These are phyloP conservation scores for Lycocorax pyrrhopterus DNA, from an alignment of 2,113 vertebrate genomes.

Conservation along the genomic window DNA sequence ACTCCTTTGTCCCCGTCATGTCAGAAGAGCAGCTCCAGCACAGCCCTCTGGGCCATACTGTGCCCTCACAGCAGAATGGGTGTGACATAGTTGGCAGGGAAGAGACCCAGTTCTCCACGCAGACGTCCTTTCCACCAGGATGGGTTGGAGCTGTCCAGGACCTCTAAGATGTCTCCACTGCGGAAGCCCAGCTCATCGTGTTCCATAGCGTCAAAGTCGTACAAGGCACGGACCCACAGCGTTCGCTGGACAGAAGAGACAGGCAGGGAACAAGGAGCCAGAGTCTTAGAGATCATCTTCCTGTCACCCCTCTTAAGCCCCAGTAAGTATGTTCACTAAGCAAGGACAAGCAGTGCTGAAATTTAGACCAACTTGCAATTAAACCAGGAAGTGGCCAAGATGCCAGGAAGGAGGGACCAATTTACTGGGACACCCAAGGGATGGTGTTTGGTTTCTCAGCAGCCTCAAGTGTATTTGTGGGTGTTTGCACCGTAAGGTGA, in stretches of 20 bases:
- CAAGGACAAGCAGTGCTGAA: background rate
- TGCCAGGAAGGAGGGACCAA: background rate
- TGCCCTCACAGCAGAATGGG: conserved; percentile 65
- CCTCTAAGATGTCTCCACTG: conserved; percentile 85
- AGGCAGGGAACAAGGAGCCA: background rate
- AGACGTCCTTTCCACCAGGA: conserved; percentile 91
- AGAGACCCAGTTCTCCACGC: conserved; percentile 81
- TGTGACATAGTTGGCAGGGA: conserved; percentile 89
- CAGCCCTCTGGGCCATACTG: background rate
- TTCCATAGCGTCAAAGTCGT: conserved; percentile 86
- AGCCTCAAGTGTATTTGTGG: background rate
- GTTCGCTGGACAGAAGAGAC: conserved; percentile 53
- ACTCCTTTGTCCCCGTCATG: background rate
- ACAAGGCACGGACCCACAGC: conserved; percentile 83
- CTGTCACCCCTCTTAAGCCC: background rate
- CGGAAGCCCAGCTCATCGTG: conserved; percentile 87
- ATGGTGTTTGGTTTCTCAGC: background rate
- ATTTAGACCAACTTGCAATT: background rate
- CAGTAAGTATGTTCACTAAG: background rate
- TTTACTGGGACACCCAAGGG: background rate
- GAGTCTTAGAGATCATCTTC: background rate
- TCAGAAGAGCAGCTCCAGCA: background rate
- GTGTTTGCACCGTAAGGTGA: background rate
- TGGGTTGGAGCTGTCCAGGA: conserved; percentile 83
- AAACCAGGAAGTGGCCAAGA: background rate